Evolutionary conservation across 2,888 invertebrate species (phyloP).

Genomic region (Stomorhina lunata): DNA sequence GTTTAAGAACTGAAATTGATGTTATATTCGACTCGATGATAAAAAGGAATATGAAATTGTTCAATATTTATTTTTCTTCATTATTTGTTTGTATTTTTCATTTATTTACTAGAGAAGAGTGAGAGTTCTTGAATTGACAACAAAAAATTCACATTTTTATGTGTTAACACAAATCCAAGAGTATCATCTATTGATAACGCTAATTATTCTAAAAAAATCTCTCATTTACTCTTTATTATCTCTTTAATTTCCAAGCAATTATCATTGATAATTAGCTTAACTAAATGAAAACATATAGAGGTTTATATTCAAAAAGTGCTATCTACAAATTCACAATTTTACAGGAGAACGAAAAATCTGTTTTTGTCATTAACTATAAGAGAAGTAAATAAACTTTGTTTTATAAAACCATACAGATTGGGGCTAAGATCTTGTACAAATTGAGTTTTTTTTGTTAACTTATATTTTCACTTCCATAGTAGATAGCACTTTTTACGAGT

Average conservation of each 20-base stretch:
- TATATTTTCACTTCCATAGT: too few relatives aligned
- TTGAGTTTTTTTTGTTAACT: too few relatives aligned
- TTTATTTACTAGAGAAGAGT: constrained; percentile 1
- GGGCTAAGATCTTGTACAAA: too few relatives aligned
- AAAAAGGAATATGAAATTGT: constrained; percentile 55
- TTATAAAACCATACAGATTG: too few relatives aligned
- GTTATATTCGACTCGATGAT: constrained; percentile 26
- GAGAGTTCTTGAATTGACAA: background rate
- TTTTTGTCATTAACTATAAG: too few relatives aligned
- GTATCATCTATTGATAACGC: constrained; percentile 38
- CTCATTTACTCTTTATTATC: background rate
- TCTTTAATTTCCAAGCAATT: constrained; percentile 32
- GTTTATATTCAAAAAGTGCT: too few relatives aligned
- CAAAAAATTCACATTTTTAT: constrained; percentile 9
- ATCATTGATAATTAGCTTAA: constrained; percentile 44
- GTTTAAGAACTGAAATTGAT: constrained; percentile 60
- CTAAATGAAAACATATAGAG: background rate
- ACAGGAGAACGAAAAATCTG: too few relatives aligned
- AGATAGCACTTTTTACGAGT: too few relatives aligned
- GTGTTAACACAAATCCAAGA: background rate
- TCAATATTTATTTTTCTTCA: constrained; percentile 20
- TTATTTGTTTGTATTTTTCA: constrained; percentile 4
- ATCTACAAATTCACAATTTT: too few relatives aligned
- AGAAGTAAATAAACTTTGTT: too few relatives aligned
- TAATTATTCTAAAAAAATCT: background rate